Evolutionary conservation across 2,113 vertebrate genomes (phyloP).

Genomic region (Mustelus asterias): DNA sequence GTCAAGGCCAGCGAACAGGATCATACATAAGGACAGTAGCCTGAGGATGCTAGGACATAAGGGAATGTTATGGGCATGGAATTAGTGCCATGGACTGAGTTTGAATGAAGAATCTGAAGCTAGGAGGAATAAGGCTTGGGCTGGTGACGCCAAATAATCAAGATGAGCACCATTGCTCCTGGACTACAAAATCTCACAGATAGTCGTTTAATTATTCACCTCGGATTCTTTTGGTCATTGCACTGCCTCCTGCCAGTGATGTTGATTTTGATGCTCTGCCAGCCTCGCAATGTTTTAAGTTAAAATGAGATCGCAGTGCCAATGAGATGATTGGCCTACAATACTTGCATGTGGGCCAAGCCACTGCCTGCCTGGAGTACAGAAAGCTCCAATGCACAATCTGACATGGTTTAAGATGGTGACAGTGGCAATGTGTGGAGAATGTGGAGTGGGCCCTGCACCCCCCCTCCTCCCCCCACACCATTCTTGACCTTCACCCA

Average conservation of each 20-base stretch:
- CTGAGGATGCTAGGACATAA: not conserved
- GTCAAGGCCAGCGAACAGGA: not conserved
- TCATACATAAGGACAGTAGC: not conserved
- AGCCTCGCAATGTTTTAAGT: not conserved
- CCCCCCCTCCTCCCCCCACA: rapidly evolving
- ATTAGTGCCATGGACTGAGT: not conserved
- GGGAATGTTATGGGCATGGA: not conserved
- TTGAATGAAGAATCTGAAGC: not conserved
- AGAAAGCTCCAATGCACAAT: not conserved
- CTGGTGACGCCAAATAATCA: not conserved
- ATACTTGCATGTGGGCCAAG: not conserved
- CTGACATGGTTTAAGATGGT: not conserved
- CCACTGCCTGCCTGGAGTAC: not conserved
- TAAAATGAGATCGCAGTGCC: not conserved
- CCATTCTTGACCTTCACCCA: not conserved
- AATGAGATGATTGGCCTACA: not conserved
- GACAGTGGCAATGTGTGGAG: not conserved
- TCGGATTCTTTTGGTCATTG: not conserved
- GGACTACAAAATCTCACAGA: not conserved
- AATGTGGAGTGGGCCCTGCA: not conserved
- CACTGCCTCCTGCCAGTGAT: not conserved
- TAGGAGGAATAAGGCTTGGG: not conserved
- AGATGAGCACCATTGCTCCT: not conserved
- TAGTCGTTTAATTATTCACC: not conserved
- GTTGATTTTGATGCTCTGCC: not conserved